Base-by-base conservation (phyloP, 2,113 vertebrate species). In the Macroglossus sobrinus region DNA sequence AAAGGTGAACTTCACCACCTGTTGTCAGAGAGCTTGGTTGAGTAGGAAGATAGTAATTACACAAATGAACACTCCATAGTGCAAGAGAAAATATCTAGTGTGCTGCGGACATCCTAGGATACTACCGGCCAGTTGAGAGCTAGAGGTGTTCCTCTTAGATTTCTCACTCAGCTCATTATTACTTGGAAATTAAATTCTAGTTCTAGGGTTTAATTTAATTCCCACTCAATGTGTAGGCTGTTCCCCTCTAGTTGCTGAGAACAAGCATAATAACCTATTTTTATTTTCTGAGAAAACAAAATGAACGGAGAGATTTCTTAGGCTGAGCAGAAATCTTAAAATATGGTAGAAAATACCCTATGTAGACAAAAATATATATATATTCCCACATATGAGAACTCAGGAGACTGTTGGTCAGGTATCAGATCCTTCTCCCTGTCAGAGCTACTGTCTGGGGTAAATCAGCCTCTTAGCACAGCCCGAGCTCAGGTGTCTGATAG, bases 221-320 rank as follows among this genome's bases (percentile, higher is more conserved):
- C 66, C 16, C 9, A 76, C 50, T 79, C 66, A 24, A 8, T 64
- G 21, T 38, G 53, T 80, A 30, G 69, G 19, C 21, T 87, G 19
- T 43, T 96, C 91, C 33, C 47, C 47, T 89, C 38, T 35, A 53
- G 38, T 38, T 91, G 57, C 81, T 68, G 24, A 76, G 43, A 93
- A 57, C 30, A 81, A 71, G 64, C 71, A 57, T 81, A 88, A 87
- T 33, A 53, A 85, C 61, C 40, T 69, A 47, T 53, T 15, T 89
- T 92, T 55, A 72, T 89, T 95, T 87, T 88, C 38, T 64, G 66
- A 96, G 69, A 94, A 86, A 90, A 84, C 12, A n/a, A 66, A 82
- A 91, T 2, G 2, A 68, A 76, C 14, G 24, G 16, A 6, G 19
- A n/a, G 28, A 87, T 95, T 71, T 94, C 47, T 92, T 84, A 64